Conservation (phyloP, 2,888 invertebrate species). For the Charanyca ferruginea region DNA sequence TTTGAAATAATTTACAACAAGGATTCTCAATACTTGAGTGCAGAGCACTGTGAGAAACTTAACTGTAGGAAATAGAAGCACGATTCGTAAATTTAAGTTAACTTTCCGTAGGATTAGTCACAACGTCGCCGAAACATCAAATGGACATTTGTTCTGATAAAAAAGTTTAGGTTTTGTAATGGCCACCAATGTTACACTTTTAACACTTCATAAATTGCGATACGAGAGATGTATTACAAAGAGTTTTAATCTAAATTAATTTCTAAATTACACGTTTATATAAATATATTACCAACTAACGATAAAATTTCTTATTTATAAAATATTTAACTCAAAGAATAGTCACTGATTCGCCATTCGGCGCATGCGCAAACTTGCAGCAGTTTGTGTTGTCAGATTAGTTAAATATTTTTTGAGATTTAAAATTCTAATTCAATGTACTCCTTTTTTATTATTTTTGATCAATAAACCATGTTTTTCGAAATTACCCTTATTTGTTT, state of each 20-base stretch:
- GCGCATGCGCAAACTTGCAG: constrained; percentile 91
- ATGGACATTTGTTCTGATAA: constrained; percentile 90
- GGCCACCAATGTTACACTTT: constrained; percentile 90
- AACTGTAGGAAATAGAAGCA: constrained; percentile 74
- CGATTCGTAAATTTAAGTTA: constrained; percentile 80
- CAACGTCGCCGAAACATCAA: constrained; percentile 91
- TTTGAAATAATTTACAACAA: constrained; percentile 77
- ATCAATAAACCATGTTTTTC: not conserved
- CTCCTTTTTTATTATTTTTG: not conserved
- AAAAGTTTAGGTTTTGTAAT: constrained; percentile 91
- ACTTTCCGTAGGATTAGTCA: constrained; percentile 86
- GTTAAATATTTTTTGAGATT: constrained; percentile 35
- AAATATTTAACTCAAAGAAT: constrained; percentile 90
- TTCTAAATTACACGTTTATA: constrained; percentile 79
- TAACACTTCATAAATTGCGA: constrained; percentile 81
- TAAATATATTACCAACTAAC: constrained; percentile 87
- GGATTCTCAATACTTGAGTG: constrained; percentile 72
- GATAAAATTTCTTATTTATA: constrained; percentile 89
- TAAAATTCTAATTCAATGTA: not conserved
- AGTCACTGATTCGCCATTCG: constrained; percentile 91
- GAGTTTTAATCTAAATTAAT: constrained; percentile 72
- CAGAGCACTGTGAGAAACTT: constrained; percentile 76
- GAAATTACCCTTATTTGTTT: not conserved
- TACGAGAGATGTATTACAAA: constrained; percentile 69
- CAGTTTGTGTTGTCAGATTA: constrained; percentile 78